A percentile compares a stretch with the other conserved stretches of the same genome.
Evolutionary conservation across 2,113 vertebrate genomes (phyloP).

Genomic region (Chiloscyllium plagiosum): DNA sequence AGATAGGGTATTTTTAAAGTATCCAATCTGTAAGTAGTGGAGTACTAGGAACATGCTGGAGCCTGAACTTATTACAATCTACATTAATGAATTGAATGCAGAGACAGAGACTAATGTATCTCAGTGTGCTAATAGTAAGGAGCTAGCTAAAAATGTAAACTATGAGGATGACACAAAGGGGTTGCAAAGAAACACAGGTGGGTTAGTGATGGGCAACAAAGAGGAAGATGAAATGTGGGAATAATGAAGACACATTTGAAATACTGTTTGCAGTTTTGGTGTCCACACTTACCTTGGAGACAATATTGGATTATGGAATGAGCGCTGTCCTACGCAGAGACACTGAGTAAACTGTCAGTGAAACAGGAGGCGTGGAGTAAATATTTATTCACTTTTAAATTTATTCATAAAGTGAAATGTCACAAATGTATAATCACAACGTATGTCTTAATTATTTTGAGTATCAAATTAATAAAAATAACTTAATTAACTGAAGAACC

Average conservation of each 20-base stretch:
- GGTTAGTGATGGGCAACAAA: background rate
- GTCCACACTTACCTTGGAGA: background rate
- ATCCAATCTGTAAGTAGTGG: background rate
- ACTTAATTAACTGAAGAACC: no score
- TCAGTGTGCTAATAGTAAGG: background rate
- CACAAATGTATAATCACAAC: background rate
- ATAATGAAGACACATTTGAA: no score
- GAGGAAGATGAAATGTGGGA: background rate
- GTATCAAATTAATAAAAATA: no score
- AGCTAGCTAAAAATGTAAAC: background rate
- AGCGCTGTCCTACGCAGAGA: background rate
- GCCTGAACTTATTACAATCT: background rate
- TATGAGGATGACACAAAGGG: background rate
- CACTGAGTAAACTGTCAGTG: background rate
- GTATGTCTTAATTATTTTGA: background rate
- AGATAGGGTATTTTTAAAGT: background rate
- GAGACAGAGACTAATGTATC: background rate
- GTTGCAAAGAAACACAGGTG: background rate
- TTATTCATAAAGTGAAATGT: background rate
- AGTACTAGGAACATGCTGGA: background rate
- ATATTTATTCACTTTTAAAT: background rate
- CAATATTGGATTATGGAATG: background rate
- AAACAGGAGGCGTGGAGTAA: background rate
- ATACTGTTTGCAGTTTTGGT: background rate
- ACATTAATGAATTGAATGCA: background rate